Evolutionary conservation across 2,797 vertebrate species (phyloP).

Genomic region (Sebastolobus alascanus): DNA sequence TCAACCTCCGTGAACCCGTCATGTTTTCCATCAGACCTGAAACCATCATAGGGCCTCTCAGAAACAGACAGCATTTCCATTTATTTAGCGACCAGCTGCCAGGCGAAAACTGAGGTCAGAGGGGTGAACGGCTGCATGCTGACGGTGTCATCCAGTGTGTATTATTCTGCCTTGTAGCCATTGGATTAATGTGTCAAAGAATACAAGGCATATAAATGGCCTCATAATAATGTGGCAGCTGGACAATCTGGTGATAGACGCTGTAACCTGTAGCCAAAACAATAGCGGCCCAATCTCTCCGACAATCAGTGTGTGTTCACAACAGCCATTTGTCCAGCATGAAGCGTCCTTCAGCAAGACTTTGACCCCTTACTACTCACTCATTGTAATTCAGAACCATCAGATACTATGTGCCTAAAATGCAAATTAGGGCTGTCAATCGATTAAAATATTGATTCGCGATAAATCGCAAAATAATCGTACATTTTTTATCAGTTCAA

Average conservation of each 20-base stretch:
- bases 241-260: conserved; percentile 34
- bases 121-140: conserved; percentile 47
- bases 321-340: conserved; percentile 17
- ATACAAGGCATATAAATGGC: conserved; percentile 50
- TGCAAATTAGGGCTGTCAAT: conserved; percentile 39
- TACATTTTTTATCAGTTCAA: too few relatives aligned
- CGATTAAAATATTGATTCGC: too few relatives aligned
- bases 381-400: conserved; percentile 50
- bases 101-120: conserved; percentile 70
- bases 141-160: conserved; percentile 46
- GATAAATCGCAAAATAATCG: too few relatives aligned
- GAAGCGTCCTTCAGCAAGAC: conserved; percentile 49
- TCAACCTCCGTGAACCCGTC: conserved; percentile 76
- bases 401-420: conserved; percentile 33
- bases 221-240: conserved; percentile 46
- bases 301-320: conserved; percentile 26
- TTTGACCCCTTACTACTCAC: conserved; percentile 20
- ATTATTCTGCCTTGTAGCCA: conserved; percentile 53
- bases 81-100: conserved; percentile 79
- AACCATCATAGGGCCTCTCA: conserved; percentile 66
- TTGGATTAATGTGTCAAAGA: conserved; percentile 59
- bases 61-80: conserved; percentile 72
- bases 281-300: conserved; percentile 33
- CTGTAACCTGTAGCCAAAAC: conserved; percentile 47
- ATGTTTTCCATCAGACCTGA: conserved; percentile 80